Percentiles rank a stretch among this genome's conserved stretches.
phyloP scores from a whole-genome alignment of 2,797 vertebrate genomes.

The Sebastes taczanowskii region DNA sequence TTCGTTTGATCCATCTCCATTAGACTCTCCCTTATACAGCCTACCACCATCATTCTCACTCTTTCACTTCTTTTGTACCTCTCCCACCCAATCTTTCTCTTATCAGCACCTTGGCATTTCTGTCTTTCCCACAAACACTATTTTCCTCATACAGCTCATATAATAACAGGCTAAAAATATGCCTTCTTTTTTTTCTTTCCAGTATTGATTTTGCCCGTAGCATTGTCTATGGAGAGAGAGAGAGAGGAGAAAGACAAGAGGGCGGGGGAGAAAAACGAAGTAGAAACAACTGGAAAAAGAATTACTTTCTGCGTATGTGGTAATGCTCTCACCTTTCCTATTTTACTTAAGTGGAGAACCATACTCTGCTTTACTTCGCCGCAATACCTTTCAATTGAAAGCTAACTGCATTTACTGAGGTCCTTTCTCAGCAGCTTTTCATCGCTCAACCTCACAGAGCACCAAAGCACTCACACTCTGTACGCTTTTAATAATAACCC shows the following conservation, averaged over 20 bases:
- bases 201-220: constrained; percentile 90
- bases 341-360: constrained; percentile 64
- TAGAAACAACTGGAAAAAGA: constrained; percentile 74
- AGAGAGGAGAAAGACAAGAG: constrained; percentile 34
- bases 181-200: constrained; percentile 81
- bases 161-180: constrained; percentile 93
- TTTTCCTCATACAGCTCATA: constrained; percentile 86
- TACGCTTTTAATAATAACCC: constrained; percentile 69
- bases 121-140: constrained; percentile 81
- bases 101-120: constrained; percentile 72
- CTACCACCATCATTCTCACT: constrained; percentile 63
- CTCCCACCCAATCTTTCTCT: constrained; percentile 55
- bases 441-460: constrained; percentile 26
- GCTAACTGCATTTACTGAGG: constrained; percentile 41
- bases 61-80: constrained; percentile 55
- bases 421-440: constrained; percentile 32
- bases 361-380: constrained; percentile 40
- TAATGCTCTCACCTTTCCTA: constrained; percentile 65
- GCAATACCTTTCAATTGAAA: constrained; percentile 66
- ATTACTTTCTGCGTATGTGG: constrained; percentile 70
- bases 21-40: constrained; percentile 57
- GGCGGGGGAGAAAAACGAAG: constrained; percentile 71
- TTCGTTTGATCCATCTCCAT: constrained; percentile 78
- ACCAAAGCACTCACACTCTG: constrained; percentile 36
- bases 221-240: constrained; percentile 86